These are phyloP conservation scores for Drosophila kurseongensis DNA, from an alignment of 1,140 invertebrate genomes.

Conservation along the genomic window DNA sequence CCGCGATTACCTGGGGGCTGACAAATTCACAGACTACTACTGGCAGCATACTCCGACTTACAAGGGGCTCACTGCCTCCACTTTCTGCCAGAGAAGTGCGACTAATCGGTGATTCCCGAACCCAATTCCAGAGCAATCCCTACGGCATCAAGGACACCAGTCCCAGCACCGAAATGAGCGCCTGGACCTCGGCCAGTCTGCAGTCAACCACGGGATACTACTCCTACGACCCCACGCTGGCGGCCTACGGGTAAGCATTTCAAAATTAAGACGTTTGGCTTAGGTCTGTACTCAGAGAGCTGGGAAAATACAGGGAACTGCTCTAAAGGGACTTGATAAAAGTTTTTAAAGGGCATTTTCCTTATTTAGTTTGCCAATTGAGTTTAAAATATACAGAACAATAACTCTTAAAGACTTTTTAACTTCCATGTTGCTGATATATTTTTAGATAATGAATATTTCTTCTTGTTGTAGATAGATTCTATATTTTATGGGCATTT, in stretches of 20 bases:
- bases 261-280: slow-evolving; percentile 24
- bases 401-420: no score
- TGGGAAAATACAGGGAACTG: background rate
- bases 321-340: background rate
- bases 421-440: no score
- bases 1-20: slow-evolving; percentile 39
- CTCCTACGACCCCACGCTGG: slow-evolving; percentile 95
- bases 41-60: slow-evolving; percentile 22
- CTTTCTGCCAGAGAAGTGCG: background rate
- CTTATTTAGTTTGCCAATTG: no score
- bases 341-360: background rate
- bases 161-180: slow-evolving; percentile 93
- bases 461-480: no score
- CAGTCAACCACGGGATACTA: slow-evolving; percentile 96
- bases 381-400: no score
- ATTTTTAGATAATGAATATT: no score
- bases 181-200: slow-evolving; percentile 94
- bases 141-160: slow-evolving; percentile 94
- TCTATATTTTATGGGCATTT: no score
- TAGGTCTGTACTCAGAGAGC: background rate
- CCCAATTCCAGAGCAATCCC: slow-evolving; percentile 92
- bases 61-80: slow-evolving; percentile 20
- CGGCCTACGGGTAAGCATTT: slow-evolving; percentile 94
- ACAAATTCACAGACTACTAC: background rate
- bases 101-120: slow-evolving; percentile 2